Conservation (phyloP, 1,140 invertebrate species). For the Chironomus striatipennis region DNA sequence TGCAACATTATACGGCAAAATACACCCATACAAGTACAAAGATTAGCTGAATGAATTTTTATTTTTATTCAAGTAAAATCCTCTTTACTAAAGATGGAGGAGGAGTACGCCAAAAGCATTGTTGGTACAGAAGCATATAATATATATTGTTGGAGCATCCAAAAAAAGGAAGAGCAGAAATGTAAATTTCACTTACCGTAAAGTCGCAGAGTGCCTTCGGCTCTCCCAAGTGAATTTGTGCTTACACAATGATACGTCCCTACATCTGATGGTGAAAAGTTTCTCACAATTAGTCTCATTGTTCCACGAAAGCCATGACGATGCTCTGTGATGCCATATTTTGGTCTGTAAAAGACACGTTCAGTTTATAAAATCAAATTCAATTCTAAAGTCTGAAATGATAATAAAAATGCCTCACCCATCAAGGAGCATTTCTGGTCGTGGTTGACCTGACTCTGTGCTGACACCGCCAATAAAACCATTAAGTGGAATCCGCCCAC, state of each 20-base stretch:
- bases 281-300: slow-evolving; percentile 73
- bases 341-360: slow-evolving; percentile 49
- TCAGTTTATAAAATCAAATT: not conserved
- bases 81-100: too few relatives aligned
- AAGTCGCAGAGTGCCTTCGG: slow-evolving; percentile 71
- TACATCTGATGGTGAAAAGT: slow-evolving; percentile 68
- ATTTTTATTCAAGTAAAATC: too few relatives aligned
- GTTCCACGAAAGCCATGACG: slow-evolving; percentile 69
- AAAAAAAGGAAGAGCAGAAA: not conserved
- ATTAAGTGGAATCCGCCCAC: slow-evolving; percentile 43
- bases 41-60: too few relatives aligned
- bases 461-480: slow-evolving; percentile 31
- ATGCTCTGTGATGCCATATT: slow-evolving; percentile 73
- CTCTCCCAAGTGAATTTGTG: slow-evolving; percentile 78
- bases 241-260: slow-evolving; percentile 87
- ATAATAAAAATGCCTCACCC: slow-evolving; percentile 48
- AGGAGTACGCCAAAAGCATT: too few relatives aligned
- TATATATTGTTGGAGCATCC: not conserved
- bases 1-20: too few relatives aligned
- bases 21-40: too few relatives aligned
- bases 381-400: not conserved
- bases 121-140: not conserved
- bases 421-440: slow-evolving; percentile 62
- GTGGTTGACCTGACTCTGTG: slow-evolving; percentile 36
- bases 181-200: slow-evolving; percentile 60